Evolutionary conservation across 2,113 vertebrate species (phyloP).

Genomic region (Paradisaea rubra): DNA sequence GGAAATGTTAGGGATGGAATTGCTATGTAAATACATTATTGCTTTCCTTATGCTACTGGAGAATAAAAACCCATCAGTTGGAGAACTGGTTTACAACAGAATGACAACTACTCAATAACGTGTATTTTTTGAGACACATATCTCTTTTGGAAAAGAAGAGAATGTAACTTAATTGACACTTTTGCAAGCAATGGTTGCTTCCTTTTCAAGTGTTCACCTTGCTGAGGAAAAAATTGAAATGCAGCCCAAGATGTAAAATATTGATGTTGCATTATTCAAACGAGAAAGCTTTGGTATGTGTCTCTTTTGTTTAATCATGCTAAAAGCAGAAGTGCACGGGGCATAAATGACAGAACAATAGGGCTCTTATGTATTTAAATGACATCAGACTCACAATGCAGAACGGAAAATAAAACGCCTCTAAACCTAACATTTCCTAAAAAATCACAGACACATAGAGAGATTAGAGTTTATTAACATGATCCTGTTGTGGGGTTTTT

Average conservation of each 20-base stretch:
- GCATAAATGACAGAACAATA: conserved; percentile 66
- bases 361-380: conserved; percentile 49
- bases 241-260: conserved; percentile 53
- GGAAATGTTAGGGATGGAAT: background rate
- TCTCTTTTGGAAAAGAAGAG: background rate
- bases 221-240: conserved; percentile 43
- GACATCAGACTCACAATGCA: conserved; percentile 35
- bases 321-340: conserved; percentile 54
- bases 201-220: conserved; percentile 3
- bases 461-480: background rate
- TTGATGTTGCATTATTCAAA: conserved; percentile 58
- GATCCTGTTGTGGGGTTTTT: background rate
- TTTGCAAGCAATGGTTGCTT: background rate
- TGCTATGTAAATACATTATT: background rate
- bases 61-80: background rate
- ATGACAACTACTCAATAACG: background rate
- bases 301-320: conserved; percentile 59
- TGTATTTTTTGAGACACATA: background rate
- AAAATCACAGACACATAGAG: background rate
- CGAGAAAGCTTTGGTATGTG: conserved; percentile 20
- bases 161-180: conserved; percentile 33
- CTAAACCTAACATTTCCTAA: conserved; percentile 11
- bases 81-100: background rate
- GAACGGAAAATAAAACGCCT: conserved; percentile 52
- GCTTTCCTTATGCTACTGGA: background rate